A percentile compares a stretch with the other conserved stretches of the same genome.
Evolutionary conservation across 53 echinoderm and acorn worm species (phyloP).

Genomic region (Apostichopus leukothele): DNA sequence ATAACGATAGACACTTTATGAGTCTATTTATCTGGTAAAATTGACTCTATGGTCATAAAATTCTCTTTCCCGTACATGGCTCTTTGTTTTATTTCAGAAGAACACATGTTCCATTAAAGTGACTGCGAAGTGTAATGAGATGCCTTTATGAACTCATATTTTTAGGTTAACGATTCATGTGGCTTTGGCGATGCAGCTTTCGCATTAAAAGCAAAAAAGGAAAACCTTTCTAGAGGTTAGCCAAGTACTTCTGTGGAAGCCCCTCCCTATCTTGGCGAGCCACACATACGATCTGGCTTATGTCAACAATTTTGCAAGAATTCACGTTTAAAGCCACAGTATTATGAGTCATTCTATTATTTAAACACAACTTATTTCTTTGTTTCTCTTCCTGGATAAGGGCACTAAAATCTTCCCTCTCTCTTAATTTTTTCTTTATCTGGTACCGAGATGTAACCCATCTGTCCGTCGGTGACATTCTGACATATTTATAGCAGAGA

Average conservation of each 20-base stretch:
- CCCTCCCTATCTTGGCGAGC: background rate
- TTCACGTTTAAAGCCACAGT: background rate
- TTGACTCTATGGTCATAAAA: too few species aligned
- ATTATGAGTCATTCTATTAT: background rate
- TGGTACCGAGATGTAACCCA: background rate
- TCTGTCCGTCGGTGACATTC: background rate
- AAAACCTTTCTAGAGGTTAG: background rate
- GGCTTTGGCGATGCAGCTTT: too few species aligned
- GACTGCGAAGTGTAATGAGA: too few species aligned
- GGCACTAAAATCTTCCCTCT: background rate
- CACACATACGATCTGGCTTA: background rate
- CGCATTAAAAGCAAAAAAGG: too few species aligned
- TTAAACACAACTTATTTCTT: background rate
- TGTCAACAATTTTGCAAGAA: background rate
- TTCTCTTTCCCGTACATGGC: too few species aligned
- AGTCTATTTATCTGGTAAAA: too few species aligned
- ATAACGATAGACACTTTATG: too few species aligned
- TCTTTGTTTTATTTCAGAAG: too few species aligned
- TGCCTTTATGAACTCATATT: too few species aligned
- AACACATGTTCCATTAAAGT: too few species aligned
- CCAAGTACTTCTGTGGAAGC: background rate
- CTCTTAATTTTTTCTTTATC: background rate
- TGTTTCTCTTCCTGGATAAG: background rate
- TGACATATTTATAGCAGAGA: background rate
- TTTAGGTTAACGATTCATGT: too few species aligned